A percentile compares a stretch with the other conserved stretches of the same genome.
Evolutionary conservation across 2,797 vertebrate species (phyloP).

Genomic region (Silurus lanzhouensis): DNA sequence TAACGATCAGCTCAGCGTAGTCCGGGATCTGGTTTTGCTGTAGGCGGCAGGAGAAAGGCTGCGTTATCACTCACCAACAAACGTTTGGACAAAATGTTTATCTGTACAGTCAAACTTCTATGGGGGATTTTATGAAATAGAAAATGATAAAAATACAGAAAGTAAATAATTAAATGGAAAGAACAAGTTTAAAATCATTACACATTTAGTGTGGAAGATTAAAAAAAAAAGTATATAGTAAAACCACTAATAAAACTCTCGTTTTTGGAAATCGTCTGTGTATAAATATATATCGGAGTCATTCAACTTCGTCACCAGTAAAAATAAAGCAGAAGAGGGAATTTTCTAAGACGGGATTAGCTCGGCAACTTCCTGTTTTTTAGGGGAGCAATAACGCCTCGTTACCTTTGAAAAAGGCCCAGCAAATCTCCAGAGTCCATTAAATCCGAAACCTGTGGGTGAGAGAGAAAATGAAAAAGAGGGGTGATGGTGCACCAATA

Average conservation of each 20-base stretch:
- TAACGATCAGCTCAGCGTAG: conserved; percentile 97
- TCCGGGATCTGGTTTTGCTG: conserved; percentile 99
- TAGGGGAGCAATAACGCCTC: conserved; percentile 3
- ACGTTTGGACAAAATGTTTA: not conserved
- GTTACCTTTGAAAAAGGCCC: conserved; percentile 97
- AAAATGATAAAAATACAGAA: not conserved
- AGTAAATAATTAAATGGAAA: not conserved
- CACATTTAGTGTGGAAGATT: not conserved
- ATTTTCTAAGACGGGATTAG: not conserved
- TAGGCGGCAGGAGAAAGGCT: not conserved
- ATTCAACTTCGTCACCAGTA: not conserved
- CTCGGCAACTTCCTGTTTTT: conserved; percentile 7
- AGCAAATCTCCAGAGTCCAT: conserved; percentile 97
- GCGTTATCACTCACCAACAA: not conserved
- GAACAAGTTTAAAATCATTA: not conserved
- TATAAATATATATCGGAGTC: not conserved
- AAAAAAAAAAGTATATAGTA: no score
- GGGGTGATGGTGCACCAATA: not conserved
- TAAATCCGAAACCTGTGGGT: conserved; percentile 92
- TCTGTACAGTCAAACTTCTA: not conserved
- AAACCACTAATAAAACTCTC: not conserved
- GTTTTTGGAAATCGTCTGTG: not conserved
- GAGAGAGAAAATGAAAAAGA: not conserved
- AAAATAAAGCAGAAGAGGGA: not conserved
- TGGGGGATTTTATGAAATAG: not conserved